A percentile compares a stretch with the other conserved stretches of the same genome.
Conservation (phyloP, 2,797 vertebrate species). For the Rhabdophis nuchalis region DNA sequence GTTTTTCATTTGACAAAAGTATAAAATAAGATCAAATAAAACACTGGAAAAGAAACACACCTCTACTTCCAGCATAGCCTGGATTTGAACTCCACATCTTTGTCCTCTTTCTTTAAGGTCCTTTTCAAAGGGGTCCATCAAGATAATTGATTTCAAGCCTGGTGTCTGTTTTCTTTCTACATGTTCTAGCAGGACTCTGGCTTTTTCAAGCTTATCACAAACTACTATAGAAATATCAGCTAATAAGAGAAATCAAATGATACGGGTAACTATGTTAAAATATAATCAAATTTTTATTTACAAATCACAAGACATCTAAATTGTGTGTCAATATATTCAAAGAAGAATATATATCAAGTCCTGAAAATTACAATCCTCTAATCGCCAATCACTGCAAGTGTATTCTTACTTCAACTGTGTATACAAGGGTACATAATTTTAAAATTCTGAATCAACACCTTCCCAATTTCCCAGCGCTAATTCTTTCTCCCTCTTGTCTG, state of each 20-base stretch:
- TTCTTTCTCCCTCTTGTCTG: not conserved
- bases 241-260: conserved; percentile 58
- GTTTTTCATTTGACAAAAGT: not conserved
- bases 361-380: not conserved
- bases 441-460: not conserved
- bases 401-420: not conserved
- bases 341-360: not conserved
- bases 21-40: not conserved
- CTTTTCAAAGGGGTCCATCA: conserved; percentile 87
- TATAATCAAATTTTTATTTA: not conserved
- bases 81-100: conserved; percentile 80
- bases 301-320: not conserved
- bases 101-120: conserved; percentile 76
- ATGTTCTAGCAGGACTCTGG: conserved; percentile 83
- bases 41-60: conserved; percentile 58
- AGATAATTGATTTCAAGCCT: conserved; percentile 82
- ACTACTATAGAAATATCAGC: conserved; percentile 94
- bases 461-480: not conserved
- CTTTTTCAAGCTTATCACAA: conserved; percentile 92
- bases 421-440: not conserved
- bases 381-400: not conserved
- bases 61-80: conserved; percentile 86
- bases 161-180: conserved; percentile 85
- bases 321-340: not conserved
- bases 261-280: not conserved